These are phyloP conservation scores for Temnothorax ravouxi DNA, from an alignment of 2,888 invertebrate species.

Conservation along the genomic window DNA sequence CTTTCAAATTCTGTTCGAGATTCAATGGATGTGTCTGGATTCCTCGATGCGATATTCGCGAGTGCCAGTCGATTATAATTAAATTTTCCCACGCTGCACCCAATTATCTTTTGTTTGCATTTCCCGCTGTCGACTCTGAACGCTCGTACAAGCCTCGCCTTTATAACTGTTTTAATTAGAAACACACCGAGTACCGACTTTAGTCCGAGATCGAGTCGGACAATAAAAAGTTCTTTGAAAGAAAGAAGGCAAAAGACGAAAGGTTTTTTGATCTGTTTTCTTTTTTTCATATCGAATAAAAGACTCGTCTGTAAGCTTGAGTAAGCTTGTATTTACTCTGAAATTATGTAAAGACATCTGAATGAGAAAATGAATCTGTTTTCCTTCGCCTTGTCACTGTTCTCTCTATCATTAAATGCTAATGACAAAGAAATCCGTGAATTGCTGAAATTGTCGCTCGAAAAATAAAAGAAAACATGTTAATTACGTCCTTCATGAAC, in stretches of 20 bases:
- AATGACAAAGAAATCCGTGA: not conserved
- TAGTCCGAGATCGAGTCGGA: not conserved
- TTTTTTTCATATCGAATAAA: not conserved
- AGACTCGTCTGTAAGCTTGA: not conserved
- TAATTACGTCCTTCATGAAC: not conserved
- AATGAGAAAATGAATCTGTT: constrained; percentile 3
- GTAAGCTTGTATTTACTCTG: not conserved
- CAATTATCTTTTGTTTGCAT: constrained; percentile 75
- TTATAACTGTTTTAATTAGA: constrained; percentile 78
- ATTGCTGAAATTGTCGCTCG: not conserved
- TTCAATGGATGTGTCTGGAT: constrained; percentile 16
- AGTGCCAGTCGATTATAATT: constrained; percentile 68
- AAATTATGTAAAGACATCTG: not conserved
- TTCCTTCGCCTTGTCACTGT: not conserved
- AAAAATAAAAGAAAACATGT: not conserved
- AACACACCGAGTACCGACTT: constrained; percentile 59
- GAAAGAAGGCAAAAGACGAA: constrained; percentile 12
- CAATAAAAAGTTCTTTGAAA: constrained; percentile 29
- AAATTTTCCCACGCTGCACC: constrained; percentile 62
- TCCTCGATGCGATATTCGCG: not conserved
- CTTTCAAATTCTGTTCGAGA: constrained; percentile 9
- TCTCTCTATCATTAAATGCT: not conserved
- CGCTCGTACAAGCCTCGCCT: constrained; percentile 56
- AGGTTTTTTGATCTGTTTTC: not conserved
- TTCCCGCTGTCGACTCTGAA: constrained; percentile 44